A percentile compares a stretch with the other conserved stretches of the same genome.
phyloP scores from a whole-genome alignment of 2,113 vertebrate genomes.

The Sialia sialis region DNA sequence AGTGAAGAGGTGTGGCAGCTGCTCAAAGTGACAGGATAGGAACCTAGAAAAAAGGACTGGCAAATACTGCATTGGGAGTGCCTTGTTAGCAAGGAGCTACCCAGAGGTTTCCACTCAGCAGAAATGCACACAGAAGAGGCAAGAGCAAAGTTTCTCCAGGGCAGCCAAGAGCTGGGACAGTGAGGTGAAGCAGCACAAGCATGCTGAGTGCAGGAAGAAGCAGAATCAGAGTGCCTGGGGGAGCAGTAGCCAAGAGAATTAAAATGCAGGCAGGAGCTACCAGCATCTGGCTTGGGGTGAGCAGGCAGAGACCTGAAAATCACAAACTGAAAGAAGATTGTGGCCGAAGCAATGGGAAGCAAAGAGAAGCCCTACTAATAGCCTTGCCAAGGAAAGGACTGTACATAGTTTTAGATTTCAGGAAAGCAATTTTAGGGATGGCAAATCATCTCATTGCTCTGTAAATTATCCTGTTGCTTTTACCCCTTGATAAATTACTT shows the following conservation, averaged over 20 bases:
- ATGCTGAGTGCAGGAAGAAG: background rate
- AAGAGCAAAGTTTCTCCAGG: background rate
- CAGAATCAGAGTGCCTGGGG: no score
- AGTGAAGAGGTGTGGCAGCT: background rate
- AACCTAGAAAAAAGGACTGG: background rate
- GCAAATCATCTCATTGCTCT: constrained; percentile 9
- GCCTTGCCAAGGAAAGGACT: background rate
- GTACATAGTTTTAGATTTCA: background rate
- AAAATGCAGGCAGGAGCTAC: background rate
- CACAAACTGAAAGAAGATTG: background rate
- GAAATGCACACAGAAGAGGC: background rate
- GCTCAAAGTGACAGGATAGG: background rate
- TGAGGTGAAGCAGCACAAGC: background rate
- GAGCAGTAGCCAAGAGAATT: background rate
- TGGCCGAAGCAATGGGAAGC: background rate
- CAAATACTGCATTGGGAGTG: background rate
- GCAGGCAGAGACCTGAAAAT: background rate
- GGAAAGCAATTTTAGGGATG: constrained; percentile 38
- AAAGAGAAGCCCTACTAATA: background rate
- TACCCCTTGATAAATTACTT: background rate
- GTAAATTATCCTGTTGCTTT: background rate
- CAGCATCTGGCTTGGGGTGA: background rate
- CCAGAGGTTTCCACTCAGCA: background rate
- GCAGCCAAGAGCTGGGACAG: background rate
- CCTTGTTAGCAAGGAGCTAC: background rate